Evolutionary conservation across 2,888 invertebrate species (phyloP).

Genomic region (Agrochola litura): DNA sequence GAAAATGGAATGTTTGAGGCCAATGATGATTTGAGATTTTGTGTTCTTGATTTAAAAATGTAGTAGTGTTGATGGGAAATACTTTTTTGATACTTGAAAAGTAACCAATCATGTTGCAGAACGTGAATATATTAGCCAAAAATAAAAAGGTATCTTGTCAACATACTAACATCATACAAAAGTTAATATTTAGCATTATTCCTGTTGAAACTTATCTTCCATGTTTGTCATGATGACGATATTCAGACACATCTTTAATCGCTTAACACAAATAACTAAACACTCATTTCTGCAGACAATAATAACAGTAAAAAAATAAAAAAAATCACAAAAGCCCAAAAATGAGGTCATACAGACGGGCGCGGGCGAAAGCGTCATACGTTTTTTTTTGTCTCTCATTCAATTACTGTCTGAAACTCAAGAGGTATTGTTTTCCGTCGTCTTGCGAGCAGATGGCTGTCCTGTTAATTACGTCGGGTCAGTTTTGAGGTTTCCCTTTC

Average conservation of each 20-base stretch:
- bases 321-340: constrained; percentile 47
- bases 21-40: constrained; percentile 11
- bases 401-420: constrained; percentile 63
- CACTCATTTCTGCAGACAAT: constrained; percentile 32
- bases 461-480: constrained; percentile 54
- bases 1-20: constrained; percentile 36
- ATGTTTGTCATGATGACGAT: neutral
- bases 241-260: neutral
- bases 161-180: neutral
- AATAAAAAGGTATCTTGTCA: neutral
- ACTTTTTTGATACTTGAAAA: constrained; percentile 4
- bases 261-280: constrained; percentile 8
- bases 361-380: constrained; percentile 42
- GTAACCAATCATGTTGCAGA: neutral
- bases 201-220: neutral
- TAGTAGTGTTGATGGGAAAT: neutral
- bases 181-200: neutral
- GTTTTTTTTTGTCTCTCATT: constrained; percentile 60
- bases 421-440: constrained; percentile 50
- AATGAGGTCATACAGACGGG: constrained; percentile 62
- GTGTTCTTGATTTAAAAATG: constrained; percentile 37
- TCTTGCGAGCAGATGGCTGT: constrained; percentile 64
- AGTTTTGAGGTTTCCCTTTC: constrained; percentile 38
- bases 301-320: constrained; percentile 22
- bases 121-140: neutral